A percentile compares a stretch with the other conserved stretches of the same genome.
These are phyloP conservation scores for Oxygymnocypris stewartii DNA, from an alignment of 2,113 vertebrate genomes.

Conservation along the genomic window DNA sequence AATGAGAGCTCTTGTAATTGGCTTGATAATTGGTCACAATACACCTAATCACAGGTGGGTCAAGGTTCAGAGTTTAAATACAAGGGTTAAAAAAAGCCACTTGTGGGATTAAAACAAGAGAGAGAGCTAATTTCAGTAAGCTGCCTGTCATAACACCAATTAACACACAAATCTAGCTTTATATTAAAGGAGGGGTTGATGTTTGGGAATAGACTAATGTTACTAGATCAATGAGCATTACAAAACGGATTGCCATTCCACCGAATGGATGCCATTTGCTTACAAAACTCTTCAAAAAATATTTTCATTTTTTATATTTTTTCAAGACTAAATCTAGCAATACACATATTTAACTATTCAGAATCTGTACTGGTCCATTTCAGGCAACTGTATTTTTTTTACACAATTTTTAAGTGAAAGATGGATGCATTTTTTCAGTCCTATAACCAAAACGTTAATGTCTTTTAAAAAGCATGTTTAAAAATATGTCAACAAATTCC, in stretches of 20 bases:
- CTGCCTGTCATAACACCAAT: slow-evolving; percentile 30
- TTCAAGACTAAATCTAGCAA: no score
- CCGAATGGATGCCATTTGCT: no score
- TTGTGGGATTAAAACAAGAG: not conserved
- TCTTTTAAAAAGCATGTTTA: no score
- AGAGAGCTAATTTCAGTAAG: not conserved
- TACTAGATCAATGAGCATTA: not conserved
- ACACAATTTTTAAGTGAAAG: no score
- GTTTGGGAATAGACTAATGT: not conserved
- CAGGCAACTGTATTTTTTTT: no score
- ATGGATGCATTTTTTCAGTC: no score
- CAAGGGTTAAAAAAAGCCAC: not conserved
- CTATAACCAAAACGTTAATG: no score
- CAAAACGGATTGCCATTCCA: not conserved
- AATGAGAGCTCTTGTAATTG: not conserved
- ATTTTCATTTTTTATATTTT: no score
- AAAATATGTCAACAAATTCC: no score
- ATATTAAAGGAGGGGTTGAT: not conserved
- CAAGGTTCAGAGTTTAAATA: not conserved
- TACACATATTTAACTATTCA: no score
- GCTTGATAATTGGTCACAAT: not conserved
- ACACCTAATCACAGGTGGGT: not conserved
- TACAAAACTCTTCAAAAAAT: no score
- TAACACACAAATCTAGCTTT: not conserved
- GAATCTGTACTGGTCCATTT: no score